Conservation (phyloP, 1,140 invertebrate species). For the Drosophila subobscura region DNA sequence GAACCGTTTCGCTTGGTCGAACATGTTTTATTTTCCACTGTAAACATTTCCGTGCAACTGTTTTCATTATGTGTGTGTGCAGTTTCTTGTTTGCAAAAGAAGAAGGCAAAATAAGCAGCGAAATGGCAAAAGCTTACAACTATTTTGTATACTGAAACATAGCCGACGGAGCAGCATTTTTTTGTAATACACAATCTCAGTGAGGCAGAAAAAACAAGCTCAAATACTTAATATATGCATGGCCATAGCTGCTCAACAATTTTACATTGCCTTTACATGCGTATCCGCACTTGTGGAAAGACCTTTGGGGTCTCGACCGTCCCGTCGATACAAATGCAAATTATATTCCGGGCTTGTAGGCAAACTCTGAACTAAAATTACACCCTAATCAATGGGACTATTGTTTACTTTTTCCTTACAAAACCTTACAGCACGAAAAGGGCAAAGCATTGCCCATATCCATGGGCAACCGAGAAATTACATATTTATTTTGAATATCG, state of each 20-base stretch:
- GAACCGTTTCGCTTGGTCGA: slow-evolving; percentile 43
- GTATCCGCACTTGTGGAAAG: slow-evolving; percentile 34
- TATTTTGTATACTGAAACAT: slow-evolving; percentile 18
- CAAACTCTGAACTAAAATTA: slow-evolving; percentile 46
- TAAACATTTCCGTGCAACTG: slow-evolving; percentile 25
- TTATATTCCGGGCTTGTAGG: slow-evolving; percentile 36
- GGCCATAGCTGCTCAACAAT: slow-evolving; percentile 49
- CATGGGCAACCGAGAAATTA: slow-evolving; percentile 21
- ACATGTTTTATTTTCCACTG: slow-evolving; percentile 38
- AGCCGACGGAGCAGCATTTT: slow-evolving; percentile 14
- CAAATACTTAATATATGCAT: slow-evolving; percentile 64
- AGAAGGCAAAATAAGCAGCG: no score
- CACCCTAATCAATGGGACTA: slow-evolving; percentile 62
- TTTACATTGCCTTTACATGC: slow-evolving; percentile 31
- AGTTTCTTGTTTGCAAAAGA: slow-evolving; percentile 8
- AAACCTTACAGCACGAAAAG: slow-evolving; percentile 17
- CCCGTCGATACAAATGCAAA: slow-evolving; percentile 54
- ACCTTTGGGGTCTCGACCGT: not conserved
- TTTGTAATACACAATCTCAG: slow-evolving; percentile 23
- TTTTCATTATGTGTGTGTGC: slow-evolving; percentile 5
- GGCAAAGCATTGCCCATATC: slow-evolving; percentile 9
- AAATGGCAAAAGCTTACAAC: slow-evolving; percentile 35
- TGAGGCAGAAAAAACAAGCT: slow-evolving; percentile 16
- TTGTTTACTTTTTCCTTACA: slow-evolving; percentile 46
- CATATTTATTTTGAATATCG: not conserved